These are phyloP conservation scores for Drosophila cognata DNA, from an alignment of 2,888 invertebrate genomes.

Conservation along the genomic window DNA sequence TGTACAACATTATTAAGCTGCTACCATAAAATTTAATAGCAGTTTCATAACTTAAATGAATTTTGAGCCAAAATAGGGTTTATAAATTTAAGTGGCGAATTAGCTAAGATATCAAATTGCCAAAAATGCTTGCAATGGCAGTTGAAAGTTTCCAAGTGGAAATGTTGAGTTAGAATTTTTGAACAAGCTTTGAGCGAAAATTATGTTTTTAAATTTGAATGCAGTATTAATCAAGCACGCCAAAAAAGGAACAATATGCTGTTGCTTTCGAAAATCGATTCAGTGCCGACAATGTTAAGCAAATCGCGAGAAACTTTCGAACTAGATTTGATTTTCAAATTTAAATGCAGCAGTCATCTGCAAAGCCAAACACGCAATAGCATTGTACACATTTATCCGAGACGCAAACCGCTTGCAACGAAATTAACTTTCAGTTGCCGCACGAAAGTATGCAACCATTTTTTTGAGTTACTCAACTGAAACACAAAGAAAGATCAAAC, in stretches of 20 bases:
- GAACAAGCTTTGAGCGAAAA: not conserved
- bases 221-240: not conserved
- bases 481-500: constrained; percentile 29
- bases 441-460: constrained; percentile 46
- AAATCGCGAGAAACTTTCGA: not conserved
- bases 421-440: not conserved
- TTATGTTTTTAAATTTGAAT: not conserved
- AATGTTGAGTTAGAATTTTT: not conserved
- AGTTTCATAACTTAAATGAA: not conserved
- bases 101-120: not conserved
- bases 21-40: not conserved
- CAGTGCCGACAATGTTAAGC: not conserved
- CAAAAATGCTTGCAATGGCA: not conserved
- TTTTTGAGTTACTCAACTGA: not conserved
- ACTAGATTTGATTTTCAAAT: not conserved
- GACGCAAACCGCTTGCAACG: constrained; percentile 21
- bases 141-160: not conserved
- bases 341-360: not conserved
- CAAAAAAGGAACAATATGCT: not conserved
- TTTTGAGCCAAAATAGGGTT: not conserved
- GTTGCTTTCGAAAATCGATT: not conserved
- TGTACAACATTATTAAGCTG: too few relatives aligned
- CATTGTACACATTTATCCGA: constrained; percentile 1
- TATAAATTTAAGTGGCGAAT: not conserved
- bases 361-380: not conserved